phyloP scores from a whole-genome alignment of 2,888 invertebrate genomes.

The Pheosia gnoma region DNA sequence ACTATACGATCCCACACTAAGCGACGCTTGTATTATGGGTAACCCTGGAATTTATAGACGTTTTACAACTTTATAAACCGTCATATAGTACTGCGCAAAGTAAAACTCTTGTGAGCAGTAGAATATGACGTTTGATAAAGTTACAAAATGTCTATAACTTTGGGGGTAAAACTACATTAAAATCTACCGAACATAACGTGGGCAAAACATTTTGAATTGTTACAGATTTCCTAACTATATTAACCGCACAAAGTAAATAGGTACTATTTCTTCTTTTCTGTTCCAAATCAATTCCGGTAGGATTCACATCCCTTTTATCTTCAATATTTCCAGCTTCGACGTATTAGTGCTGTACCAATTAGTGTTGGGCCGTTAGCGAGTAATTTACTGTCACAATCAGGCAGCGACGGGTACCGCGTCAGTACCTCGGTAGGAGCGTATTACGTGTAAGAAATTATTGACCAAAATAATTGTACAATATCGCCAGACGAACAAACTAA shows the following conservation, averaged over 20 bases:
- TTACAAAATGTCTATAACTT: too few species aligned
- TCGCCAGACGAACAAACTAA: too few species aligned
- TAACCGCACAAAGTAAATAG: not conserved
- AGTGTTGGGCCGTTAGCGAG: conserved; percentile 70
- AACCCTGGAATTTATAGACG: too few species aligned
- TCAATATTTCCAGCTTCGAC: conserved; percentile 62
- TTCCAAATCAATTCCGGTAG: not conserved
- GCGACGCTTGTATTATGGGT: too few species aligned
- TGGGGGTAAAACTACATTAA: not conserved
- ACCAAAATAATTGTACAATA: too few species aligned
- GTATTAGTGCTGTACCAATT: conserved; percentile 70
- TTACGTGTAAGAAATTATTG: conserved; percentile 38
- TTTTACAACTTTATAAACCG: too few species aligned
- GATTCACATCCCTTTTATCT: conserved; percentile 38
- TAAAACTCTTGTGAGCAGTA: too few species aligned
- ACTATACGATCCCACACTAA: too few species aligned
- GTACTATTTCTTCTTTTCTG: not conserved
- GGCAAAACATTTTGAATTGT: conserved; percentile 4
- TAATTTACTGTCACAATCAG: conserved; percentile 78
- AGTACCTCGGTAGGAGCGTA: conserved; percentile 19
- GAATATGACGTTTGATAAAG: too few species aligned
- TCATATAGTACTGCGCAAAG: too few species aligned
- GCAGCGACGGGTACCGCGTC: conserved; percentile 39
- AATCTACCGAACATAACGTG: not conserved
- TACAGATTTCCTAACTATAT: conserved; percentile 5